Percentiles rank a stretch among this genome's conserved stretches.
phyloP scores from a whole-genome alignment of 2,888 invertebrate species.

The Spodoptera littoralis region DNA sequence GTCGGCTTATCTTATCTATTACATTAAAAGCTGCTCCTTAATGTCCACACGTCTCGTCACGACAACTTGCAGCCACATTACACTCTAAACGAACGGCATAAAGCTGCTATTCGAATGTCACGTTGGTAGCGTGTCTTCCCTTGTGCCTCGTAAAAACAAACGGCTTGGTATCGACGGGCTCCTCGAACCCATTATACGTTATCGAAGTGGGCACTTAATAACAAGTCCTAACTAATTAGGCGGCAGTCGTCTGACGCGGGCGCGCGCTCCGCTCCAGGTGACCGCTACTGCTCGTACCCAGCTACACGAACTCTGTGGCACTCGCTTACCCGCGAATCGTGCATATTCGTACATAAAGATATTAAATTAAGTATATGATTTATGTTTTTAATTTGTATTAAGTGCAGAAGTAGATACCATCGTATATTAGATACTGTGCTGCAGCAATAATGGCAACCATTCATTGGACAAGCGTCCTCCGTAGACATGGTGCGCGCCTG shows the following conservation, averaged over 20 bases:
- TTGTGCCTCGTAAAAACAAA: conserved; percentile 65
- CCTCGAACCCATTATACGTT: conserved; percentile 68
- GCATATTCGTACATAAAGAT: no score
- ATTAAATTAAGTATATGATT: no score
- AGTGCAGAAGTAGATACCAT: no score
- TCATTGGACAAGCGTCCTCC: no score
- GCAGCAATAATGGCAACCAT: no score
- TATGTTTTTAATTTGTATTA: no score
- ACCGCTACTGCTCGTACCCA: not conserved
- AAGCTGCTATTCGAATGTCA: conserved; percentile 10
- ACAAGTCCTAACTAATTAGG: conserved; percentile 75
- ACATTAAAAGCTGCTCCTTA: conserved; percentile 70
- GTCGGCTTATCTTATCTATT: conserved; percentile 71
- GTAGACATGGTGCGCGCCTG: no score
- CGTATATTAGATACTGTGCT: no score
- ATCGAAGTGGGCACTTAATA: conserved; percentile 69
- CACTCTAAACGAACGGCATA: conserved; percentile 17
- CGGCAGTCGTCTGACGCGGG: conserved; percentile 43
- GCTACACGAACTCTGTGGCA: no score
- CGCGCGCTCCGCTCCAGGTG: not conserved
- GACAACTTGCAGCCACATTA: conserved; percentile 1
- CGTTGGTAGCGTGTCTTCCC: conserved; percentile 14
- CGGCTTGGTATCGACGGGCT: conserved; percentile 60
- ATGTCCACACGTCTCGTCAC: conserved; percentile 45
- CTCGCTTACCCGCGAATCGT: no score